Evolutionary conservation across 1,140 invertebrate genomes (phyloP).

Genomic region (Asbolus verrucosus): DNA sequence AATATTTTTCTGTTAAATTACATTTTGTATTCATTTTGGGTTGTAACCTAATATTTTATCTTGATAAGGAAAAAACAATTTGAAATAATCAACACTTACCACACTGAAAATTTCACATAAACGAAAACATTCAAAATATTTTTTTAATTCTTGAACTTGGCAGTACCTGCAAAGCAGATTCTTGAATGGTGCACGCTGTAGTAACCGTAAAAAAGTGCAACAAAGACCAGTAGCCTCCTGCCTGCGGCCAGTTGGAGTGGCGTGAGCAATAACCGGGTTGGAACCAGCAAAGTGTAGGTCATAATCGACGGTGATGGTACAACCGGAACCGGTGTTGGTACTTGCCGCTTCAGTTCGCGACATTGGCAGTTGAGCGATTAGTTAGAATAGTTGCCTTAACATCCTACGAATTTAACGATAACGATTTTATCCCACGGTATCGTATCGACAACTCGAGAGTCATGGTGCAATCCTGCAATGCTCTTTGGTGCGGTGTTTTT

Average conservation of each 20-base stretch:
- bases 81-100: no score
- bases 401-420: no score
- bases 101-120: no score
- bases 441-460: constrained; percentile 3
- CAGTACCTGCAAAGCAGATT: no score
- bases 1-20: no score
- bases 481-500: constrained; percentile 16
- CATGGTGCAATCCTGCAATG: constrained; percentile 24
- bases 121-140: no score
- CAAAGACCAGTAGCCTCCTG: constrained; percentile 12
- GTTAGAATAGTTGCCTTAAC: background rate
- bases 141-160: no score
- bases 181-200: no score
- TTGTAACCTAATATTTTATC: no score
- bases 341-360: background rate
- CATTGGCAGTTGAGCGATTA: constrained; percentile 15
- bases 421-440: background rate
- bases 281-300: constrained; percentile 25
- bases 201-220: no score
- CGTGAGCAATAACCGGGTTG: constrained; percentile 29
- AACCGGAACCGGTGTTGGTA: constrained; percentile 13
- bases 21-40: no score
- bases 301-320: constrained; percentile 30
- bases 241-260: constrained; percentile 12
- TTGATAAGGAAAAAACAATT: no score